Conservation (phyloP, 2,113 vertebrate genomes). For the Callopanchax toddi region DNA sequence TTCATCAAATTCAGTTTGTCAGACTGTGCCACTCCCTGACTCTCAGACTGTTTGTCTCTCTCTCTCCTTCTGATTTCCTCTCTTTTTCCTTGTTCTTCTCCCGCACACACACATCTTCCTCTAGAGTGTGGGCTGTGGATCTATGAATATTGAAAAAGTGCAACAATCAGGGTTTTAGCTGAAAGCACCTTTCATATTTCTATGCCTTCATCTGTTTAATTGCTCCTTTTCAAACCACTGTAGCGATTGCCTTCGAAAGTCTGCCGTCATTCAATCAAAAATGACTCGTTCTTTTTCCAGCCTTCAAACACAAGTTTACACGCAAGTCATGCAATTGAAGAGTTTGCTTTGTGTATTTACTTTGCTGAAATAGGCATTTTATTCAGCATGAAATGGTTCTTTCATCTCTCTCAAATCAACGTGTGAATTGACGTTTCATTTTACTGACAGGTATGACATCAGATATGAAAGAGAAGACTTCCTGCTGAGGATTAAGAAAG, state of each 20-base stretch:
- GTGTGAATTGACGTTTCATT: background rate
- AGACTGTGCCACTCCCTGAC: slow-evolving; percentile 68
- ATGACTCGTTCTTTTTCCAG: slow-evolving; percentile 49
- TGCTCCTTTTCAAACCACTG: slow-evolving; percentile 62
- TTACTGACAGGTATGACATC: slow-evolving; percentile 88
- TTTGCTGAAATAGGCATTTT: slow-evolving; percentile 6
- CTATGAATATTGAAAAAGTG: slow-evolving; percentile 79
- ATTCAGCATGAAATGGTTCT: slow-evolving; percentile 1
- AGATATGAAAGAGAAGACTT: slow-evolving; percentile 96
- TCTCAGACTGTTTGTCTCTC: slow-evolving; percentile 68
- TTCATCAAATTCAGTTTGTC: slow-evolving; percentile 72
- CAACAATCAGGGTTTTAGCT: slow-evolving; percentile 76
- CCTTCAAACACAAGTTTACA: slow-evolving; percentile 39
- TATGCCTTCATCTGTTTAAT: slow-evolving; percentile 74
- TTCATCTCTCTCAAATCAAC: slow-evolving; percentile 8
- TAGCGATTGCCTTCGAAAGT: slow-evolving; percentile 59
- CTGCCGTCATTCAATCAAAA: slow-evolving; percentile 63
- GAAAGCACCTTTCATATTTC: slow-evolving; percentile 79
- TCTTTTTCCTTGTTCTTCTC: slow-evolving; percentile 12
- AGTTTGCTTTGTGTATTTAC: slow-evolving; percentile 33
- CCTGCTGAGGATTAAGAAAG: slow-evolving; percentile 92
- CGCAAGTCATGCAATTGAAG: slow-evolving; percentile 10
- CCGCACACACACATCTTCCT: slow-evolving; percentile 39
- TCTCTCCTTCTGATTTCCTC: slow-evolving; percentile 17
- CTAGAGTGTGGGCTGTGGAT: slow-evolving; percentile 64